phyloP scores from a whole-genome alignment of 1,140 invertebrate genomes.

The Leptestheria dahalacensis region DNA sequence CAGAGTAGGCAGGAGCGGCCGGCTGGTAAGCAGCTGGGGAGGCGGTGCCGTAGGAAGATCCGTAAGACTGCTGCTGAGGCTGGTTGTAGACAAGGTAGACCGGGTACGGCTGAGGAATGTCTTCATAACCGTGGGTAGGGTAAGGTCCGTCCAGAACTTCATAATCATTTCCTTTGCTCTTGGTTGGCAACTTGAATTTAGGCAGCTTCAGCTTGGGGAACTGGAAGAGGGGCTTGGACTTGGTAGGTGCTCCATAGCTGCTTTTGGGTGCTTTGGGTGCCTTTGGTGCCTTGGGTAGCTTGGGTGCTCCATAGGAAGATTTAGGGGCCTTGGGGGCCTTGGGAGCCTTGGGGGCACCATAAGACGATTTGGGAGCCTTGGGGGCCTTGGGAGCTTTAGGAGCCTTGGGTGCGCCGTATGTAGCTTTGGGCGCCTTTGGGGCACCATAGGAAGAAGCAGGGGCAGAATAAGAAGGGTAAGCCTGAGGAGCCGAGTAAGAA shows the following conservation, averaged over 20 bases:
- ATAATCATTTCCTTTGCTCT: constrained; percentile 1
- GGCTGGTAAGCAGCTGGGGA: constrained; percentile 1
- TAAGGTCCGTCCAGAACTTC: constrained; percentile 13
- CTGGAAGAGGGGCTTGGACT: constrained; percentile 11
- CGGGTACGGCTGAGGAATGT: constrained; percentile 7
- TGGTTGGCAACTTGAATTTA: constrained; percentile 5
- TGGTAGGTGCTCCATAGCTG: constrained; percentile 3
- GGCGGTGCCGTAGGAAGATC: neutral
- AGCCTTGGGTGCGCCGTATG: constrained; percentile 16
- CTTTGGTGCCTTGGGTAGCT: constrained; percentile 12
- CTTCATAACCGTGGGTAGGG: constrained; percentile 16
- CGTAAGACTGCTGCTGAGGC: neutral
- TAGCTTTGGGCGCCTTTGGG: constrained; percentile 15
- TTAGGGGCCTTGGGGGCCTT: constrained; percentile 14
- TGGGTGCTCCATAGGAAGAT: constrained; percentile 7
- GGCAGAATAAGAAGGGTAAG: constrained; percentile 8
- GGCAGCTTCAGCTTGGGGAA: constrained; percentile 12
- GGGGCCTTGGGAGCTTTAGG: constrained; percentile 14
- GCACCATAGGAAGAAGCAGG: constrained; percentile 5
- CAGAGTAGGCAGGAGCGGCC: neutral
- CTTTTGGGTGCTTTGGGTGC: constrained; percentile 8
- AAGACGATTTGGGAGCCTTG: constrained; percentile 18
- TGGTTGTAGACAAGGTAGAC: constrained; percentile 14
- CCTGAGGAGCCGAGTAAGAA: neutral
- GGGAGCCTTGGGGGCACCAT: constrained; percentile 15